phyloP scores from a whole-genome alignment of 1,140 invertebrate genomes.

The Battus philenor region DNA sequence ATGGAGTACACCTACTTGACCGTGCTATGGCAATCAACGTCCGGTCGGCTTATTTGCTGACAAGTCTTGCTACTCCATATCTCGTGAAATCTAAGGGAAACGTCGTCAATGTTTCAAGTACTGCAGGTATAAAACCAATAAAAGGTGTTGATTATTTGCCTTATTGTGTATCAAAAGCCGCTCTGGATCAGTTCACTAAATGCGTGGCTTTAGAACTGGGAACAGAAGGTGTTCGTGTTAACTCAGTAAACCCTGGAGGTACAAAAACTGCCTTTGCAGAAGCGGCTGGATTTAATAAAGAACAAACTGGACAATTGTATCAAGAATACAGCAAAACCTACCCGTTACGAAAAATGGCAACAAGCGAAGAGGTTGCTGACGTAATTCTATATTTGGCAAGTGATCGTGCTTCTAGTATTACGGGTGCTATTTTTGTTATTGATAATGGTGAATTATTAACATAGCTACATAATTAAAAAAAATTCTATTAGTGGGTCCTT shows the following conservation, averaged over 20 bases:
- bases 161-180: conserved; percentile 29
- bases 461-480: too few species aligned
- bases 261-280: conserved; percentile 23
- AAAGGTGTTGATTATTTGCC: conserved; percentile 22
- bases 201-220: conserved; percentile 23
- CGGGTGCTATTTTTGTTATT: conserved; percentile 85
- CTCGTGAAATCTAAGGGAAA: conserved; percentile 34
- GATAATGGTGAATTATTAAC: conserved; percentile 84
- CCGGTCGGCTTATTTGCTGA: conserved; percentile 31
- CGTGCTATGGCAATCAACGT: conserved; percentile 29
- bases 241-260: conserved; percentile 28
- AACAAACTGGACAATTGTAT: conserved; percentile 14
- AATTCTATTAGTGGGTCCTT: too few species aligned
- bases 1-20: conserved; percentile 28
- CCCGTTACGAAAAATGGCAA: conserved; percentile 37
- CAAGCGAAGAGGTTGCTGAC: conserved; percentile 83
- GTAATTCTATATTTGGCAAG: conserved; percentile 90
- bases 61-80: conserved; percentile 28
- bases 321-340: conserved; percentile 12
- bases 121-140: conserved; percentile 22
- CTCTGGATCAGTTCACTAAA: conserved; percentile 27
- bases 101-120: conserved; percentile 36
- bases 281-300: conserved; percentile 18
- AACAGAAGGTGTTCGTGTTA: conserved; percentile 27
- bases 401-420: conserved; percentile 86